Evolutionary conservation across 1,140 invertebrate species (phyloP), one percentile per base, ranked within the genome.

Genomic region (Hycleus cichorii): DNA sequence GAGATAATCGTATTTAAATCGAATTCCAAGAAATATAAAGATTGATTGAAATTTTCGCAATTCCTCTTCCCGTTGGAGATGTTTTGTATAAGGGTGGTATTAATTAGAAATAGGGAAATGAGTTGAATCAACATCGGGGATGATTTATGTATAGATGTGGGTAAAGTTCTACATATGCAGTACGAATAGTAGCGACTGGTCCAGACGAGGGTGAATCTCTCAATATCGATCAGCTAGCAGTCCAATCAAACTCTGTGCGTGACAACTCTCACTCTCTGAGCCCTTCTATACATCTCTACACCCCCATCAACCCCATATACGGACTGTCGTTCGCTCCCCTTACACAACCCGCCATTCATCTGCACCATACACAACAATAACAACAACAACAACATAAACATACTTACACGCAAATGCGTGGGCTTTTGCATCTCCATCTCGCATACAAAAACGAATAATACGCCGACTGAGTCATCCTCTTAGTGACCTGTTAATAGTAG

Each of bases 241-340:
- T 60, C 70, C 70, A 70, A 72, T 72, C 70, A 72, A 71, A 69
- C 67, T 62, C 57, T 70, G 70, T 72, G 70, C 70, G 70, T 72
- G 70, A 72, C 69, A 72, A 72, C 69, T 72, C 67, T 72, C 70
- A 70, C 70, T 72, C 64, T 71, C 63, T 60, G 57, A 57, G 62
- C 59, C 67, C 64, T 66, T 69, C 55, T 57, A 55, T 59, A 61
- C 65, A 67, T 59, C 18, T 18, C 18, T 18, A 18, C 18, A 18
- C 18, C 65, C 63, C 65, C 60, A 56, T 56, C 48, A 43, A 39
- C 55, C 57, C 50, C 51, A 54, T 60, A 26, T 53, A 42, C 47
- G 51, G 26, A 38, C 40, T 43, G 27, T 32, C 12, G 18, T 18
- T 18, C 18, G 18, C 25, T 18, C 32, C 45, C 51, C 52, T 53